Evolutionary conservation across 1,140 invertebrate species (phyloP), one percentile per base, ranked within the genome.

Genomic region (Callitettix versicolor): DNA sequence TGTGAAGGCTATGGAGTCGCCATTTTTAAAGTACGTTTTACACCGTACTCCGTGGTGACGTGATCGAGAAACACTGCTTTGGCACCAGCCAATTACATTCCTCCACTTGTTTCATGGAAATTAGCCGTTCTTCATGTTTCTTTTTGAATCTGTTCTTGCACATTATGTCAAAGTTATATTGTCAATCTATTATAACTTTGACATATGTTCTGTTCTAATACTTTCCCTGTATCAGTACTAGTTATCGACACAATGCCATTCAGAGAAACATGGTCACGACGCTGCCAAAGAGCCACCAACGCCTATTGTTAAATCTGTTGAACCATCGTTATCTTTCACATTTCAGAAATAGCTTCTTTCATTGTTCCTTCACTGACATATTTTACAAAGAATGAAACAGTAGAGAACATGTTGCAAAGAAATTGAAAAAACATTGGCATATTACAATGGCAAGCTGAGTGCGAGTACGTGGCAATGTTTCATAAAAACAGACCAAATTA

Each of bases 11-110:
- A 50, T 40, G 6, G 58, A 54, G 41, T 63, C 60, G 26, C 60
- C 60, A 38, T 63, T 57, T 18, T 57, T 55, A 51, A 63, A 52
- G 53, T 59, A 60, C 33, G 55, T 38, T 43, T 53, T 50, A 48
- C 60, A 62, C 47, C 46, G 49, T 30, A 59, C 48, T 30, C 50
- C 38, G 40, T 57, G 55, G 18, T n/a, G 36, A 17, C 4, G 24
- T 15, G 50, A 53, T 42, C 9, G 9, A 5, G n/a, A 18, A 21
- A 42, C 53, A 46, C 22, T 34, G 14, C 47, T 30, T 7, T 24
- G 12, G 47, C 26, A 21, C 54, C 44, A 34, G 33, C n/a, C 11
- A 48, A 18, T 41, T 63, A 60, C 60, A 62, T 63, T 55, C 56
- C 59, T 34, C 55, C 62, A 58, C 58, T 60, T 46, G 47, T 57